Evolutionary conservation across 2,113 vertebrate genomes (phyloP).

Genomic region (Malurus elegans): DNA sequence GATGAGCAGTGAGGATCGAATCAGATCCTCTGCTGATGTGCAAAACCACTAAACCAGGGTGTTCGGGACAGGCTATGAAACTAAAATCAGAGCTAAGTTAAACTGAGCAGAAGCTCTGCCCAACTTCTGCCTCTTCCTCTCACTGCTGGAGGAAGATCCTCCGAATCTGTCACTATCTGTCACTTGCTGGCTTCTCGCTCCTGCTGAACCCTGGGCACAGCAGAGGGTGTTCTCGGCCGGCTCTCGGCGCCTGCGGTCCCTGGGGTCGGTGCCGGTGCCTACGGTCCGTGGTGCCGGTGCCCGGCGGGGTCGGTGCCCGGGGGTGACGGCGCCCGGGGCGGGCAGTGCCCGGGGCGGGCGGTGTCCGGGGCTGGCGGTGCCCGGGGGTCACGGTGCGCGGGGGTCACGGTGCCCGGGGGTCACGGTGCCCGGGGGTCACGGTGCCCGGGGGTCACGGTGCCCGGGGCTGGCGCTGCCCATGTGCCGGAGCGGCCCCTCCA

Average conservation of each 20-base stretch:
- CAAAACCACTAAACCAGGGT: not conserved
- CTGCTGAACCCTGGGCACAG: not conserved
- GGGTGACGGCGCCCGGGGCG: fast-evolving
- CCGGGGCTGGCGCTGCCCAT: too few species aligned
- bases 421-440: too few species aligned
- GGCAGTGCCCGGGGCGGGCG: not conserved
- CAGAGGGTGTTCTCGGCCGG: too few species aligned
- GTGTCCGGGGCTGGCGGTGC: not conserved
- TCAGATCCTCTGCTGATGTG: not conserved
- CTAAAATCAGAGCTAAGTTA: not conserved
- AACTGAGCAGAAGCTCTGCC: not conserved
- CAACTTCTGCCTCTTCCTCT: not conserved
- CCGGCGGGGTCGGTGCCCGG: not conserved
- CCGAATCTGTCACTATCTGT: not conserved
- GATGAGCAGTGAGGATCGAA: not conserved
- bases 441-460: not conserved
- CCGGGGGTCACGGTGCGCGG: too few species aligned
- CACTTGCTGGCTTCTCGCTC: not conserved
- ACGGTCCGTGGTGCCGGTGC: not conserved
- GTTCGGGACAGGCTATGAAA: not conserved
- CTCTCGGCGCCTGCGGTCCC: too few species aligned
- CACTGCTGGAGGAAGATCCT: not conserved
- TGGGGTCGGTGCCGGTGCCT: too few species aligned
- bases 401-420: not conserved
- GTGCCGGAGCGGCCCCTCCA: not conserved